Percentiles rank a stretch among this genome's conserved stretches.
Evolutionary conservation across 2,888 invertebrate genomes (phyloP).

Genomic region (Lasioglossum oenotherae): DNA sequence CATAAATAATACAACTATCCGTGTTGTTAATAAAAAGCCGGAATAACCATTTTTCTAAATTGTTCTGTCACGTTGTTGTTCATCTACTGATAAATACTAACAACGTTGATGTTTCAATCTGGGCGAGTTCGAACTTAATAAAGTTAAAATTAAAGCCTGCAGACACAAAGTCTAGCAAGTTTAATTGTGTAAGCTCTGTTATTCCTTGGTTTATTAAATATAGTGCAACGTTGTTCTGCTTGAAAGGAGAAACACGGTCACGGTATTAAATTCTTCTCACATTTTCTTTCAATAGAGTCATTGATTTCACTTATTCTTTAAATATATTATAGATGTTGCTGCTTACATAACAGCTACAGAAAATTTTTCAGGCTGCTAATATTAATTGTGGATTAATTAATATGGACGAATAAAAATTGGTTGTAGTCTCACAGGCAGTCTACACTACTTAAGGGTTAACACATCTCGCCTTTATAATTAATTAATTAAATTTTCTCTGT

Average conservation of each 20-base stretch:
- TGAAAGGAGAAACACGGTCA: no score
- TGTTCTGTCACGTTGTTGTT: background rate
- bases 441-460: no score
- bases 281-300: background rate
- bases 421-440: background rate
- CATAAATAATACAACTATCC: background rate
- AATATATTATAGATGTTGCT: background rate
- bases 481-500: background rate
- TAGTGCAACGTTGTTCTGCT: background rate
- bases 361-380: background rate
- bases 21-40: background rate
- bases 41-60: background rate
- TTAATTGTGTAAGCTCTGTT: background rate
- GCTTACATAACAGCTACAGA: background rate
- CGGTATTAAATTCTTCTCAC: background rate
- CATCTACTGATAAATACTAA: background rate
- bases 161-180: background rate
- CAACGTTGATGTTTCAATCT: background rate
- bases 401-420: background rate
- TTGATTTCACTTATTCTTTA: background rate
- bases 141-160: conserved; percentile 20
- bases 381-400: background rate
- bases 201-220: background rate
- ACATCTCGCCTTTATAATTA: no score
- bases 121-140: background rate